Evolutionary conservation across 2,113 vertebrate species (phyloP), one percentile per base, ranked within the genome.

Genomic region (Accipiter virgatus): DNA sequence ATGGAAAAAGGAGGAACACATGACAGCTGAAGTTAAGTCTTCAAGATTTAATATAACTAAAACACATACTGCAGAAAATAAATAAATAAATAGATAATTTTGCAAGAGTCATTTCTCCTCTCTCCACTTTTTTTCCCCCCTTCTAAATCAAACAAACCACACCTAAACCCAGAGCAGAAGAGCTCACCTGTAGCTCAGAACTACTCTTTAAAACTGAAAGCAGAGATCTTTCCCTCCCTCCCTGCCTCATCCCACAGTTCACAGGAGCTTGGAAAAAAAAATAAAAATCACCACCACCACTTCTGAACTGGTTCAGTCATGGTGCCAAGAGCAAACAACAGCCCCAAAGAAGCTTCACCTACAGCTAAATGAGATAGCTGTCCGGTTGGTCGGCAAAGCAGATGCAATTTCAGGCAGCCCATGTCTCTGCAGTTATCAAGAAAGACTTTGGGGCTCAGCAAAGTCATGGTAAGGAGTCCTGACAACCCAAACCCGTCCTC

Each of bases 71-170:
- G 36, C 6, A n/a, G 47, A 32, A 82, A 79, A 79, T 31, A 25
- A 36, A 66, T 47, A 47, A 47, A 47, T 43, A 55, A 36, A 29
- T 7, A 40, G 32, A 58, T 9, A 56, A 19, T 58, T 70, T 45
- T 42, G 16, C 6, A 6, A 62, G 25, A 80, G 19, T 47, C 26
- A 34, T 12, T 68, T 38, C 43, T 25, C 34, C 7, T 50, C 32
- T 11, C 36, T 38, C 22, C 34, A 17, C 5, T 3, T 26, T 40
- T 22, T 5, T 1, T 2, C 1, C 2, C 26, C 2, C 9, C 26
- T 22, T 40, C 38, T 21, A 36, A 89, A 40, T 32, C 23, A 58
- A 92, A 19, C 40, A 11, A 56, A 32, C 63, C 23, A 31, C 13
- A 70, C 34, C 15, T 25, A 45, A 52, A 38, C 11, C 29, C 45